A percentile compares a stretch with the other conserved stretches of the same genome.
Conservation (phyloP, 2,113 vertebrate genomes). For the Silurus glanis region DNA sequence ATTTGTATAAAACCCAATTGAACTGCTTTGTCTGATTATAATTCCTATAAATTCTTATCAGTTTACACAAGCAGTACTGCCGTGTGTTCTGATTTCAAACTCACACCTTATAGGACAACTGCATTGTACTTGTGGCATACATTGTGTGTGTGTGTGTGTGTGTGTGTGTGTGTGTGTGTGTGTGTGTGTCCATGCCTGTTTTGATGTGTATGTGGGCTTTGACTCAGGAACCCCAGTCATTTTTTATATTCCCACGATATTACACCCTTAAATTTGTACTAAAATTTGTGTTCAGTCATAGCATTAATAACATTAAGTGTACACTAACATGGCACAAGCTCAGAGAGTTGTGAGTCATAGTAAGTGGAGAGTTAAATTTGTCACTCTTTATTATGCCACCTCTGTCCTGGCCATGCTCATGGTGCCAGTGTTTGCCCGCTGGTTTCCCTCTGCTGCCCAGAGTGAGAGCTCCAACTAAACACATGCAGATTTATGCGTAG, state of each 20-base stretch:
- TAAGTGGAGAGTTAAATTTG: background rate
- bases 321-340: background rate
- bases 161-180: constrained; percentile 2
- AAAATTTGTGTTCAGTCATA: background rate
- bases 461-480: constrained; percentile 47
- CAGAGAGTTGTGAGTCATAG: background rate
- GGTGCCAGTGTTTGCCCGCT: constrained; percentile 42
- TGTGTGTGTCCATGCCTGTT: background rate
- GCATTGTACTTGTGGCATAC: background rate
- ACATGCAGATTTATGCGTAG: constrained; percentile 61
- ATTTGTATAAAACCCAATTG: background rate
- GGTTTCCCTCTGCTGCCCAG: constrained; percentile 50
- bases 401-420: background rate
- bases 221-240: background rate
- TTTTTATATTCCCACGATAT: background rate
- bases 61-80: background rate
- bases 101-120: background rate
- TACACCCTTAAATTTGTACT: background rate
- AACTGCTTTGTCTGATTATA: background rate
- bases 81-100: constrained; percentile 15
- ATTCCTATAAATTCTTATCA: constrained; percentile 3
- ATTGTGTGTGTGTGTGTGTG: background rate
- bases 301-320: background rate
- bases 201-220: background rate
- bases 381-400: constrained; percentile 15